phyloP scores from a whole-genome alignment of 2,113 vertebrate genomes.

The Sterrhoptilus dennistouni region DNA sequence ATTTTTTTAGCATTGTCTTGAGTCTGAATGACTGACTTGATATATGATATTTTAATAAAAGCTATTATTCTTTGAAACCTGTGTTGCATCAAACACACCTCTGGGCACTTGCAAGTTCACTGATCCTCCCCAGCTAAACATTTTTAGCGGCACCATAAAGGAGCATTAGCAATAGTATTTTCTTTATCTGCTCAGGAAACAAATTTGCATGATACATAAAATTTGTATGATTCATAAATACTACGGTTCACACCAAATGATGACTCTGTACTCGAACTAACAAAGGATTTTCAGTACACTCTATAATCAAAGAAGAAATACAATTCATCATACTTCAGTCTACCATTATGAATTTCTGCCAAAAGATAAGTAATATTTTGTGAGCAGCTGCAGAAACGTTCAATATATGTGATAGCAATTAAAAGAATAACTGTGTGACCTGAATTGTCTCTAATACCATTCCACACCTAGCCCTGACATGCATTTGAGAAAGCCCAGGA shows the following conservation, averaged over 20 bases:
- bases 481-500: neutral
- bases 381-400: neutral
- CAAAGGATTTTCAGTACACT: neutral
- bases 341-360: neutral
- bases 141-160: neutral
- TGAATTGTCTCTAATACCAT: neutral
- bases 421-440: neutral
- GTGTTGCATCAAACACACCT: neutral
- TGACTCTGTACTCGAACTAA: neutral
- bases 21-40: neutral
- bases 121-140: neutral
- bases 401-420: neutral
- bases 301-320: neutral
- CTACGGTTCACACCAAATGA: neutral
- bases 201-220: neutral
- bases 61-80: neutral
- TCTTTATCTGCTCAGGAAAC: neutral
- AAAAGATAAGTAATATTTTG: neutral
- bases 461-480: neutral
- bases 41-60: neutral
- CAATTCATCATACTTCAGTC: neutral
- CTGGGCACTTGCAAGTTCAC: neutral
- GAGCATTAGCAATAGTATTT: neutral
- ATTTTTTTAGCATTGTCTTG: neutral
- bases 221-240: neutral